A percentile compares a stretch with the other conserved stretches of the same genome.
Conservation (phyloP, 2,797 vertebrate genomes). For the Emydoidea blandingii region DNA sequence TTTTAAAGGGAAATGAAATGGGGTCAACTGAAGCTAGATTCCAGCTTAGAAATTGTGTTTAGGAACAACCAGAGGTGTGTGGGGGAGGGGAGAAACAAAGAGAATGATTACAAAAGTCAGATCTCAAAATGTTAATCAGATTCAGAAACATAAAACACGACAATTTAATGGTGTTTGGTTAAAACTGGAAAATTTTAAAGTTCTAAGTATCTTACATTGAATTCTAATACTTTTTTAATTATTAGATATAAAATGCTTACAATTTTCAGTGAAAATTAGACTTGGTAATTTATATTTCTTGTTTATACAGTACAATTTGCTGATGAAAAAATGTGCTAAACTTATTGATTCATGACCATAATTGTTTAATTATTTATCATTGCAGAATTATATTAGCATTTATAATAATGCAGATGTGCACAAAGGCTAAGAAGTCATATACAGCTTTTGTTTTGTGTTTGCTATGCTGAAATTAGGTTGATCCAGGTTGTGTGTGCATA, state of each 20-base stretch:
- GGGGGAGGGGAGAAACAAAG: constrained; percentile 71
- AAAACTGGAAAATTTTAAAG: constrained; percentile 81
- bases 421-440: constrained; percentile 89
- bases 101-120: constrained; percentile 79
- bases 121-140: constrained; percentile 85
- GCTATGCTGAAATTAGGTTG: constrained; percentile 72
- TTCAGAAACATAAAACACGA: constrained; percentile 84
- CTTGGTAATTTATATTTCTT: constrained; percentile 99
- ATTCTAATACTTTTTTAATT: constrained; percentile 88
- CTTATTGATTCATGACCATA: constrained; percentile 99
- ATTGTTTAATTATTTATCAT: constrained; percentile 99
- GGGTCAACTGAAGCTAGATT: constrained; percentile 53
- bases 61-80: constrained; percentile 56
- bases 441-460: constrained; percentile 91
- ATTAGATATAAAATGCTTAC: constrained; percentile 87
- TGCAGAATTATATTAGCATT: constrained; percentile 99
- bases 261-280: constrained; percentile 95
- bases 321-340: constrained; percentile 99
- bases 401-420: constrained; percentile 96
- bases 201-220: constrained; percentile 81
- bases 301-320: constrained; percentile 99
- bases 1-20: constrained; percentile 65
- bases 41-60: constrained; percentile 58
- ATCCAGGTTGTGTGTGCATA: constrained; percentile 65
- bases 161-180: constrained; percentile 82